A percentile compares a stretch with the other conserved stretches of the same genome.
These are phyloP conservation scores for Stigmatopora argus DNA, from an alignment of 2,113 vertebrate genomes.

Conservation along the genomic window DNA sequence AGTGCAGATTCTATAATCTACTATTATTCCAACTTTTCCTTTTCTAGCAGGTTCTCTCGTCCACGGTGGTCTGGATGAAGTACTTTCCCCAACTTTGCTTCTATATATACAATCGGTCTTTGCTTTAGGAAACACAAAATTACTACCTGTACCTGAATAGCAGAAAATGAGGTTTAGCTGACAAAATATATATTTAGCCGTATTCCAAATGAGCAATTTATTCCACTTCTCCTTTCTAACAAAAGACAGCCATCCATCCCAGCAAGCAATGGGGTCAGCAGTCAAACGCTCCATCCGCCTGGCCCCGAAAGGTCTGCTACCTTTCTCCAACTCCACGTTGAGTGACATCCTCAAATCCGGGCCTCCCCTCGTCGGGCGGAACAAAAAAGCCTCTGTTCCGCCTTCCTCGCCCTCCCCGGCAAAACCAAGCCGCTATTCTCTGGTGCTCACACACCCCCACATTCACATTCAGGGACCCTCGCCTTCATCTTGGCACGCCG, in stretches of 20 bases:
- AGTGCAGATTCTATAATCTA: background rate
- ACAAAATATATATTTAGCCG: too few relatives aligned
- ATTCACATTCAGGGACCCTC: constrained; percentile 30
- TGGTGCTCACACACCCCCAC: constrained; percentile 22
- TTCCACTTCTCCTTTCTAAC: background rate
- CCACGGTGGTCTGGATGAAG: too few relatives aligned
- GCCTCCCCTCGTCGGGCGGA: constrained; percentile 18
- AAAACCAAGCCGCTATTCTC: constrained; percentile 24
- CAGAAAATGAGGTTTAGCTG: too few relatives aligned
- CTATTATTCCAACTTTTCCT: background rate
- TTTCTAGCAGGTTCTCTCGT: too few relatives aligned
- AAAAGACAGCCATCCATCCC: background rate
- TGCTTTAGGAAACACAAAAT: background rate
- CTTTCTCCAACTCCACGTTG: constrained; percentile 37
- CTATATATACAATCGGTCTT: too few relatives aligned
- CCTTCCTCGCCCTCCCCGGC: constrained; percentile 19
- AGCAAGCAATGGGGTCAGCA: constrained; percentile 2
- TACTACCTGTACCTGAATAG: background rate
- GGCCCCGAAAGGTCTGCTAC: constrained; percentile 38
- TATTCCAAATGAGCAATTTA: too few relatives aligned
- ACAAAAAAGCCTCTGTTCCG: constrained; percentile 63
- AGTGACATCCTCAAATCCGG: constrained; percentile 53
- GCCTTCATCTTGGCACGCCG: constrained; percentile 34
- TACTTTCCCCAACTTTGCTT: too few relatives aligned
- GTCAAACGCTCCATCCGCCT: constrained; percentile 15